phyloP scores from a whole-genome alignment of 2,113 vertebrate species.

The Sylvicapra grimmia region DNA sequence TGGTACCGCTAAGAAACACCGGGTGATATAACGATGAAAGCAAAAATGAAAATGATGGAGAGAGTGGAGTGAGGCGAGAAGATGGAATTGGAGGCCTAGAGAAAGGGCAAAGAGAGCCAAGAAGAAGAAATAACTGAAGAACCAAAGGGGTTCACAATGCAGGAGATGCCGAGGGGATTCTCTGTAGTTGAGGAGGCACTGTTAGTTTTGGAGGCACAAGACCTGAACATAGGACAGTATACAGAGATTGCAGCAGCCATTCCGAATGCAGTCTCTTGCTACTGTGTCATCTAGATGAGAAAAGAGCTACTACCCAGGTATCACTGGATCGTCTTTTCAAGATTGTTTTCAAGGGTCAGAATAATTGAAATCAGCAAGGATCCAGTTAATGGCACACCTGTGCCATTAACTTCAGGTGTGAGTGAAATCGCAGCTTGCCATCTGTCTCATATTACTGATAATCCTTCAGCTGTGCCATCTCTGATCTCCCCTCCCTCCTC shows the following conservation, averaged over 20 bases:
- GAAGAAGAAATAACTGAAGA: neutral
- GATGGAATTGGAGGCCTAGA: neutral
- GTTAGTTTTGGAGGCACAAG: neutral
- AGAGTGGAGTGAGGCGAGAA: neutral
- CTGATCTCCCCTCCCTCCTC: neutral
- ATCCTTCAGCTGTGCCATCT: neutral
- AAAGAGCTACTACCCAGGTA: neutral
- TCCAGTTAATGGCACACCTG: neutral
- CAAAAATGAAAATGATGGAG: neutral
- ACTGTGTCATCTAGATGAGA: neutral
- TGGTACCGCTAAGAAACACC: neutral
- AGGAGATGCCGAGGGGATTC: neutral
- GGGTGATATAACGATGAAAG: neutral
- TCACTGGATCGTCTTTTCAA: neutral
- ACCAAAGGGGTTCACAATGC: neutral
- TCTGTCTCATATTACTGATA: neutral
- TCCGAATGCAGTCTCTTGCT: neutral
- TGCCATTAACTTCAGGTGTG: neutral
- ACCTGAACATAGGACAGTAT: neutral
- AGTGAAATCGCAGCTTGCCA: neutral
- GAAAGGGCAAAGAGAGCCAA: neutral
- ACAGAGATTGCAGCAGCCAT: neutral
- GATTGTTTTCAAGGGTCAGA: neutral
- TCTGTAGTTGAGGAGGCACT: neutral
- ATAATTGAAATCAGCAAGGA: neutral